Evolutionary conservation across 2,888 invertebrate genomes (phyloP), one percentile per base, ranked within the genome.

Genomic region (Beris chalybata): DNA sequence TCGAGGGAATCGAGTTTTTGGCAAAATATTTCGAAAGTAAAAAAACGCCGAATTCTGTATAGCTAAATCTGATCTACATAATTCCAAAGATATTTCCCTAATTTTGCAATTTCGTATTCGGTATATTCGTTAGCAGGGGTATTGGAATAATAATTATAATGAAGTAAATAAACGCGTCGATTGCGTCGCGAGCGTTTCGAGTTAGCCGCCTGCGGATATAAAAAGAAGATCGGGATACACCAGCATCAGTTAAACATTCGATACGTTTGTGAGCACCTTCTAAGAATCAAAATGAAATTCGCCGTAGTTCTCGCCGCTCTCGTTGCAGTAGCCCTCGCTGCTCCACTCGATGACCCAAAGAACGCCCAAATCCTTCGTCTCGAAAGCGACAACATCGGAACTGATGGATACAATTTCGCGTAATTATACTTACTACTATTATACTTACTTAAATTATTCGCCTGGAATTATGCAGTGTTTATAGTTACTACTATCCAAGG

Each of bases 321-420:
- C 64, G 69, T 75, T 68, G 76, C 76, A 56, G 72, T 76, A 58
- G 77, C 73, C 38, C 69, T 74, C 67, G 76, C 76, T 38, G 78
- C 77, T 48, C 73, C 78, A 31, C 29, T 70, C 29, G 75, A 75
- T 66, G 70, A 73, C 5, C 69, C 74, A 66, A 78, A 84, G 75
- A 85, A 87, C 72, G 87, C 86, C 3, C 83, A 85, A 74, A 82
- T 88, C 70, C 71, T 87, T 57, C 84, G 85, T 70, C 86, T 85
- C 74, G 87, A 88, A 52, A 81, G 82, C 68, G 84, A 87, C 76
- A 86, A 86, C 72, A 81, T 81, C 67, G 85, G 85, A 64, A 73
- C 82, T 15, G 83, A 83, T 71, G 79, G 82, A 52, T 85, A 85
- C 76, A 82, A 77, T 70, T 85, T 83, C 70, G 82, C 78, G 83